Percentiles rank a stretch among this genome's conserved stretches.
These are phyloP conservation scores for Noctua janthina DNA, from an alignment of 2,888 invertebrate genomes.

Conservation along the genomic window DNA sequence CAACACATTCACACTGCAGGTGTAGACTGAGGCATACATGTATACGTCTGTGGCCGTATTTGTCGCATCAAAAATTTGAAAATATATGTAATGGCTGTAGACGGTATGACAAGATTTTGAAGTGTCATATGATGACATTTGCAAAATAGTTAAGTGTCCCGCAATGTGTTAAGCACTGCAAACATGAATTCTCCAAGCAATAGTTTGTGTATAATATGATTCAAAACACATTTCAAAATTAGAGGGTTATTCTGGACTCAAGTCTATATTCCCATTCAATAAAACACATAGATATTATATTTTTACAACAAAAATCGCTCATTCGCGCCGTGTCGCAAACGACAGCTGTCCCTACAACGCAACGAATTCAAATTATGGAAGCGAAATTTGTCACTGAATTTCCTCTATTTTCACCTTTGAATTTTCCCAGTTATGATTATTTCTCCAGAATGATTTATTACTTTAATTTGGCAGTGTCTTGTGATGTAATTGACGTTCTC, in stretches of 20 bases:
- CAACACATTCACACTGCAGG: too few relatives aligned
- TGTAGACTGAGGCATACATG: too few relatives aligned
- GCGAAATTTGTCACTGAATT: conserved; percentile 73
- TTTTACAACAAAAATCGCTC: conserved; percentile 72
- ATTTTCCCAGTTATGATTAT: conserved; percentile 63
- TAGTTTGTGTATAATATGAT: too few relatives aligned
- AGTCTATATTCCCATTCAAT: conserved; percentile 5
- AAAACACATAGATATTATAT: conserved; percentile 60
- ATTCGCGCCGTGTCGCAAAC: conserved; percentile 69
- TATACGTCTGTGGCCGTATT: too few relatives aligned
- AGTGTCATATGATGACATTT: too few relatives aligned
- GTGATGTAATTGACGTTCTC: conserved; percentile 53
- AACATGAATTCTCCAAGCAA: background rate
- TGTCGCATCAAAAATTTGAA: too few relatives aligned
- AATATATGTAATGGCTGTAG: too few relatives aligned
- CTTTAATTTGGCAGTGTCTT: conserved; percentile 61
- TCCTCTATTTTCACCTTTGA: conserved; percentile 67
- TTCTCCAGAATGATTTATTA: conserved; percentile 65
- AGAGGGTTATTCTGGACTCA: conserved; percentile 8
- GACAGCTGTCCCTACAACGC: conserved; percentile 78
- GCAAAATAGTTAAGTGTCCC: too few relatives aligned
- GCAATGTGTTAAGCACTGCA: background rate
- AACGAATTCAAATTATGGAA: conserved; percentile 77
- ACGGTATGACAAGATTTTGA: too few relatives aligned
- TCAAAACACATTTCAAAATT: conserved; percentile 7